phyloP scores from a whole-genome alignment of 2,888 invertebrate genomes.

The Eupsilia transversa region DNA sequence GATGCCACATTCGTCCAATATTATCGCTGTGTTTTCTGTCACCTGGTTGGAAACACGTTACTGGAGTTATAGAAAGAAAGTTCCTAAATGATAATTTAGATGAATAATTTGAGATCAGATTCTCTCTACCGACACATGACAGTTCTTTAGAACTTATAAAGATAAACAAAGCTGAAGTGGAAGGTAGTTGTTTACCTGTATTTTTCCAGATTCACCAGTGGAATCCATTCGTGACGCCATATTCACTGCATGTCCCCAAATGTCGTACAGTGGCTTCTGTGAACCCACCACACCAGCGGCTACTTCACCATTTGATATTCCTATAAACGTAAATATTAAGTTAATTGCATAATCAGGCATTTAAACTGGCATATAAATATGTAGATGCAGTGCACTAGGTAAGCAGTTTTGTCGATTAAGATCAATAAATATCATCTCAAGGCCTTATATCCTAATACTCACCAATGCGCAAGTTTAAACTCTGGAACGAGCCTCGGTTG shows the following conservation, averaged over 20 bases:
- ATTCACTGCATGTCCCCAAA: conserved; percentile 99
- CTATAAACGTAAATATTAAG: conserved; percentile 81
- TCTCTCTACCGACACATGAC: not conserved
- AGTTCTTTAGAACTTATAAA: not conserved
- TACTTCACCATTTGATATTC: conserved; percentile 97
- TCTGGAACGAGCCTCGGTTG: conserved; percentile 91
- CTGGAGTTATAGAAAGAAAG: not conserved
- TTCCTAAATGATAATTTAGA: not conserved
- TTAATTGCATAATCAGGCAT: not conserved
- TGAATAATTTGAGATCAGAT: not conserved
- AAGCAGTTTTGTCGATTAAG: not conserved
- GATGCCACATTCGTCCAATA: conserved; percentile 92
- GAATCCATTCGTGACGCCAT: conserved; percentile 99
- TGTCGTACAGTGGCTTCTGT: conserved; percentile 98
- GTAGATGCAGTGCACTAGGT: not conserved
- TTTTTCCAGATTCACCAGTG: conserved; percentile 94
- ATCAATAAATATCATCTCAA: not conserved
- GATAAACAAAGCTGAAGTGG: not conserved
- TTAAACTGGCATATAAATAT: not conserved
- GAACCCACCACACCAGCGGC: conserved; percentile 98
- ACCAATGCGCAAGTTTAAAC: conserved; percentile 94
- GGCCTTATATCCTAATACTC: conserved; percentile 57
- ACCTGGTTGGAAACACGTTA: conserved; percentile 83
- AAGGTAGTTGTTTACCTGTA: conserved; percentile 90
- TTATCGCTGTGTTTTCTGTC: conserved; percentile 93